Base-by-base conservation (phyloP, 2,113 vertebrate species). In the Microcebus griseorufus region DNA sequence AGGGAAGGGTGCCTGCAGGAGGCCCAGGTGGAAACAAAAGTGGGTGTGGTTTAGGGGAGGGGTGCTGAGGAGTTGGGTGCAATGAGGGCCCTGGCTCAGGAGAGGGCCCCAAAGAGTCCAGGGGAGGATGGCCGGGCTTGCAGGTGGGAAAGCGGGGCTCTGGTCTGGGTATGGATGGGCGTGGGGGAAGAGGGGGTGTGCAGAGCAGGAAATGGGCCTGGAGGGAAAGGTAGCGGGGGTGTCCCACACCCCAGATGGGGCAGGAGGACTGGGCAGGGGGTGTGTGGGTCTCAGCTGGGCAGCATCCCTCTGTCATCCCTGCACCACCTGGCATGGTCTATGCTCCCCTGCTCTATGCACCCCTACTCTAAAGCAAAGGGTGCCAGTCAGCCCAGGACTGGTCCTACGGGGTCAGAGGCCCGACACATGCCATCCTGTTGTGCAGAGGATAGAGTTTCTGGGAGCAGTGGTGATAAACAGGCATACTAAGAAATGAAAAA, bases 281-380 rank as follows among this genome's bases (percentile, higher is more conserved):
- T 2, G 0, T 58, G 25, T 13, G 6, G 75, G 53, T 20, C 60
- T 42, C 9, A 9, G 9, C 58, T 6, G 72, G 65, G 82, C 1
- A 6, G 25, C 16, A 39, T 23, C 37, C 79, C 7, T 42, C 37
- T 72, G 42, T 48, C 39, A 12, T 32, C 51, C 7, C 1, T 1
- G 2, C 8, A 2, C 42, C 76, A 9, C n/a, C 82, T n/a, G 78
- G 55, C 62, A 53, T 39, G 29, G 6, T 13, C 48, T 72, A 27
- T 0, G 1, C 9, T 22, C 9, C 45, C 5, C 75, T 58, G 55
- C 42, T 1, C 37, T 55, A 11, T 4, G 27, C 3, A 37, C 3
- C 16, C 80, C 51, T 48, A 12, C 8, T 79, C 27, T 62, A n/a
- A 76, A 76, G 12, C 8, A 51, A 69, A 69, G 25, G 2, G 8